Base-by-base conservation (phyloP, 2,113 vertebrate genomes). In the Saguinus imperator region DNA sequence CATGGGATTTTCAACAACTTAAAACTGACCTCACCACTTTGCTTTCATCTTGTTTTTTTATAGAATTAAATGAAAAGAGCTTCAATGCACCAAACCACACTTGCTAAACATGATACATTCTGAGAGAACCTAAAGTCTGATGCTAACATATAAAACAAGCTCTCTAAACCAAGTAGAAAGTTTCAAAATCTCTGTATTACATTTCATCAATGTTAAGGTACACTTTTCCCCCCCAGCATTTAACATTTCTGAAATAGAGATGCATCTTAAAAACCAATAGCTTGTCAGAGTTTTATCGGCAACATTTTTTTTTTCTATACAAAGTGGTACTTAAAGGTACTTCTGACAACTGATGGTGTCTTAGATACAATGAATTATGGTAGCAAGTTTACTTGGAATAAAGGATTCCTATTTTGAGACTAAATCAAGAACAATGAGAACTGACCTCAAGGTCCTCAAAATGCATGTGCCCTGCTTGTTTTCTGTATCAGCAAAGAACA, bases 351-450 rank as follows among this genome's bases (percentile, higher is more conserved):
- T 20, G 55, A 89, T 18, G 55, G 43, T 83, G 68, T 79, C 85
- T 57, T 95, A 77, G 70, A 48, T 27, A 43, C 9, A 43, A 68
- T 18, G 57, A 89, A 85, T 66, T 68, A 61, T 16, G 23, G 50
- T 9, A 64, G 8, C 21, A 57, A 35, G 25, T 80, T 87, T 81
- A 85, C 58, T 66, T 40, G 50, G 76, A 96, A 96, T 45, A 13
- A 89, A 6, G 29, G 14, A 25, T 61, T 84, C 2, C 43, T 76
- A 75, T 52, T 85, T 58, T 40, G 50, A 23, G 23, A 81, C 45
- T 87, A 84, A 85, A 84, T 80, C 50, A 95, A 85, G 45, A 96
- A 82, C 32, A 87, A n/a, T 90, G n/a, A 45, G 18, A 92, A 93
- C 2, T 90, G 10, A 37, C 72, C 68, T 58, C 37, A 21, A 87